Percentiles rank a stretch among this genome's conserved stretches.
These are phyloP conservation scores for Tribolium freemani DNA, from an alignment of 2,888 invertebrate species.

Conservation along the genomic window DNA sequence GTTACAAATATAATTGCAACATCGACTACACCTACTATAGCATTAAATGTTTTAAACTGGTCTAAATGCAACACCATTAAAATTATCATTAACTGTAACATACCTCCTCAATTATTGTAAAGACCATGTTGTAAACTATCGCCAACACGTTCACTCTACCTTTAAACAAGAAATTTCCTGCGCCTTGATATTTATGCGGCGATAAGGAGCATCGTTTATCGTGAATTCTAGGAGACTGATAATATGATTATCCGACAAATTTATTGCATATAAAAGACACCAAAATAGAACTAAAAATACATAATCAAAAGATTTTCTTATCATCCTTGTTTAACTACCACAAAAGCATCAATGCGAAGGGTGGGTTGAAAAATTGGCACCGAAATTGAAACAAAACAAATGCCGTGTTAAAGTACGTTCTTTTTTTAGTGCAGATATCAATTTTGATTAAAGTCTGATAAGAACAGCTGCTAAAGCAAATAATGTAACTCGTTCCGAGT, in stretches of 20 bases:
- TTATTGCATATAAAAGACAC: background rate
- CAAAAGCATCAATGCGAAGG: too few species aligned
- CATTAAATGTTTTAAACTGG: background rate
- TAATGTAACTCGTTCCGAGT: too few species aligned
- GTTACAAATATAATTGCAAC: background rate
- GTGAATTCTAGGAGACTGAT: background rate
- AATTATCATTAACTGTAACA: background rate
- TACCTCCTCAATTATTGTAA: background rate
- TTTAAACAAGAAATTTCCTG: conserved; percentile 14
- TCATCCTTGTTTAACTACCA: too few species aligned
- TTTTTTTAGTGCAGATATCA: too few species aligned
- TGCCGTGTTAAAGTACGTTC: too few species aligned
- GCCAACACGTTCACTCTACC: background rate
- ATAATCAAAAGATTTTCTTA: too few species aligned
- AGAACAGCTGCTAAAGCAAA: too few species aligned
- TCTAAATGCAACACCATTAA: background rate
- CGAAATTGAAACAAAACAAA: too few species aligned
- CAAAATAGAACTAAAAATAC: background rate
- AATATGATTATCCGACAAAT: background rate
- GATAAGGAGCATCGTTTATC: conserved; percentile 2
- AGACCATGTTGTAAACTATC: background rate
- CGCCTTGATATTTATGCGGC: background rate
- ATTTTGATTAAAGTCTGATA: too few species aligned
- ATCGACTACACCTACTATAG: background rate
- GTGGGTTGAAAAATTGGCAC: too few species aligned